These are phyloP conservation scores for Steinernema carpocapsae DNA, from an alignment of 2,888 invertebrate species.

Conservation along the genomic window DNA sequence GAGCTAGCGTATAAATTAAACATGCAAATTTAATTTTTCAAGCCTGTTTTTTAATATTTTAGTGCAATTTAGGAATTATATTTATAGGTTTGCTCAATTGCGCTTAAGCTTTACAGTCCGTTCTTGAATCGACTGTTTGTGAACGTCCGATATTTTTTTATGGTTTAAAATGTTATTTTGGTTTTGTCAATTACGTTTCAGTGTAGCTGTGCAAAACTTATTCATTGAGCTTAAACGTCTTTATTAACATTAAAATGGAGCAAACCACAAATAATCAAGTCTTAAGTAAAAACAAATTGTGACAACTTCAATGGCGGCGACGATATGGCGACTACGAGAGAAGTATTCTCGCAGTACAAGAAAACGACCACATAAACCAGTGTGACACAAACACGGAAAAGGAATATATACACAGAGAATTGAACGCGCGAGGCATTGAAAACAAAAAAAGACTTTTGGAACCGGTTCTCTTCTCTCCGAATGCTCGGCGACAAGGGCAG, in stretches of 20 bases:
- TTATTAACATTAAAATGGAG: conserved; percentile 7
- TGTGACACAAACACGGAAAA: not conserved
- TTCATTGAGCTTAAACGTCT: not conserved
- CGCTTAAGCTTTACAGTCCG: too few relatives aligned
- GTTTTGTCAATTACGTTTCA: too few relatives aligned
- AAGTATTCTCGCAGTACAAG: not conserved
- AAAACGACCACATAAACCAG: not conserved
- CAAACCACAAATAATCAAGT: not conserved
- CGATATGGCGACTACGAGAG: conserved; percentile 3
- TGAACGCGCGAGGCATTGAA: not conserved
- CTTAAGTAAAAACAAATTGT: not conserved
- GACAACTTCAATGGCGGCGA: not conserved
- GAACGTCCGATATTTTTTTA: too few relatives aligned
- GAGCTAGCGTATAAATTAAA: too few relatives aligned
- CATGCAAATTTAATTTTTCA: too few relatives aligned
- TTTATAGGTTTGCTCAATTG: too few relatives aligned
- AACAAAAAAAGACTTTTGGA: not conserved
- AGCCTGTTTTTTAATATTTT: too few relatives aligned
- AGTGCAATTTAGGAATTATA: too few relatives aligned
- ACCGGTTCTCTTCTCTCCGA: not conserved
- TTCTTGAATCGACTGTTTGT: too few relatives aligned
- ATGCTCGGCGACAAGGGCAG: conserved; percentile 1
- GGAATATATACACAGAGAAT: conserved; percentile 12
- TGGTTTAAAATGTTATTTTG: too few relatives aligned
- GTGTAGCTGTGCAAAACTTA: too few relatives aligned